Evolutionary conservation across 2,888 invertebrate species (phyloP), one percentile per base, ranked within the genome.

Genomic region (Flexamia atlantica): DNA sequence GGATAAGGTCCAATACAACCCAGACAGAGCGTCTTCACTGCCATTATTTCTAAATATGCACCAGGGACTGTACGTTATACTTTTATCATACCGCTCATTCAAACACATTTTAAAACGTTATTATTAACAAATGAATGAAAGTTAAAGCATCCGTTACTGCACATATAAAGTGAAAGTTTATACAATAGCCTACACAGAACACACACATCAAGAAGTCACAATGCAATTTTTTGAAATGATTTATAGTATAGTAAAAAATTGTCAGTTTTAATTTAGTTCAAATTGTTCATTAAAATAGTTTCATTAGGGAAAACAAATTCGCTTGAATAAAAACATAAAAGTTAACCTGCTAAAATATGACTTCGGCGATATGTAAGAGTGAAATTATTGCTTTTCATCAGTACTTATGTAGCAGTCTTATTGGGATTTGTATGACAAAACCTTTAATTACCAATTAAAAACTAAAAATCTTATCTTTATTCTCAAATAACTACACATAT

Each of bases 181-280:
- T 76, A 76, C 76, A 76, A 42, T 76, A 76, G 50, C 46, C 79
- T 79, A 79, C 79, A 79, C 79, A 79, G 50, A 57, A 28, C 50
- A 79, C 53, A 79, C 36, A 79, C 79, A 79, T 79, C 30, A 30
- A 57, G 30, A 57, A 57, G 57, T 32, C 32, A 32, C 32, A 53
- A 30, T 53, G 40, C 30, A 57, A 36, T 32, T 20, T 53, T 79
- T 79, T 79, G 79, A 57, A 57, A 50, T 79, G 79, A 57, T 79
- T 79, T 79, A 46, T 46, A 14, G 64, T 64, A 64, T 64, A 64
- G 3, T 28, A 14, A 64, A 17, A 3, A 64, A 53, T n/a, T 23
- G n/a, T n/a, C n/a, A n/a, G n/a, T n/a, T n/a, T n/a, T 7, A 53
- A 53, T 14, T 53, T 53, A 23, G 23, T 46, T 46, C 14, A 46